phyloP scores from a whole-genome alignment of 2,797 vertebrate species.

The Momotus momota region DNA sequence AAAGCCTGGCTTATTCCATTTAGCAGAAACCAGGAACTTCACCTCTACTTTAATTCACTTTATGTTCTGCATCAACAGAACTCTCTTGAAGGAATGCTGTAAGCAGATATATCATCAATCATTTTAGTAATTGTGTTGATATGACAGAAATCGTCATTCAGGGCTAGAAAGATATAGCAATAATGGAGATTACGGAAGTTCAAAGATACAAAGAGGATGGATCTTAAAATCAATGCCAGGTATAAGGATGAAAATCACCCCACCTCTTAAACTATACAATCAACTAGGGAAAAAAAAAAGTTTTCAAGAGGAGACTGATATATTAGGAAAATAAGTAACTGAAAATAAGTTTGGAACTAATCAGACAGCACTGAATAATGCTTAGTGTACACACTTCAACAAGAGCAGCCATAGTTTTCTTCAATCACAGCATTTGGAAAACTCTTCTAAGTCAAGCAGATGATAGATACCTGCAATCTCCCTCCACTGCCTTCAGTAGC shows the following conservation, averaged over 20 bases:
- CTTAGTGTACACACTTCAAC: not conserved
- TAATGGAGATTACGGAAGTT: not conserved
- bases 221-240: not conserved
- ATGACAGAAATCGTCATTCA: not conserved
- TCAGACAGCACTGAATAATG: not conserved
- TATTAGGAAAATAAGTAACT: not conserved
- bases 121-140: not conserved
- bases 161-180: not conserved
- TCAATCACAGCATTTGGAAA: conserved; percentile 18
- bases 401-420: not conserved
- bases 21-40: not conserved
- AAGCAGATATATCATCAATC: not conserved
- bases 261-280: not conserved
- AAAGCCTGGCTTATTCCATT: not conserved
- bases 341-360: not conserved
- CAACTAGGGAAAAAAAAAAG: not conserved
- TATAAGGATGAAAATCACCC: not conserved
- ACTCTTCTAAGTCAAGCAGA: not conserved
- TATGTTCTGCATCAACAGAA: not conserved
- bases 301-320: not conserved
- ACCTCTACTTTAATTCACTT: not conserved
- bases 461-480: not conserved
- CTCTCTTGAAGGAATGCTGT: conserved; percentile 18
- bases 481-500: not conserved
- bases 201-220: not conserved